Evolutionary conservation across 2,888 invertebrate genomes (phyloP), one percentile per base, ranked within the genome.

Genomic region (Sinotaia quadrata): DNA sequence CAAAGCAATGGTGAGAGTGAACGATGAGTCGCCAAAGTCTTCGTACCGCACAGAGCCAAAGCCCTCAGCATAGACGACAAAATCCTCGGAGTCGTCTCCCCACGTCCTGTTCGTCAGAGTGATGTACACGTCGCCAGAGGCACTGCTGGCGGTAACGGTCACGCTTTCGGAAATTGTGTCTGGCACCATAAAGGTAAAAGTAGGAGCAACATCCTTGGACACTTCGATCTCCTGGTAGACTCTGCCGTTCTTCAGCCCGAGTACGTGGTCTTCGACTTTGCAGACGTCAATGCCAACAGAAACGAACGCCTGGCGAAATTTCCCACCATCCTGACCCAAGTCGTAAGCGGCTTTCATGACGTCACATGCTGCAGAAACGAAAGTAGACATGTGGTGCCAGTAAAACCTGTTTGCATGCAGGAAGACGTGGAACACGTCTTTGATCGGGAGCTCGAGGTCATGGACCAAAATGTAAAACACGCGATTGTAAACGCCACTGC

Each of bases 321-420:
- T 71, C 7, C 47, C 56, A 4, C 67, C 67, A 34, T 74, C 74
- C 12, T 69, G 52, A 2, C 78, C 80, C n/a, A 78, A 69, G 56
- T 81, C 81, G 18, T 77, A 71, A 49, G 80, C 80, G 12, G 79
- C 73, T 51, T 77, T 78, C 47, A 80, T 65, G 8, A 79, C 71
- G 37, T 79, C 80, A 69, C 83, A 83, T 0, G 78, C 78, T 0
- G 76, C 80, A 8, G 74, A 74, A 33, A 67, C 60, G 59, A 79
- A 81, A 0, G 66, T 62, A 4, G 74, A 74, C 24, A 67, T 65
- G 15, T 69, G 70, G 44, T 76, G 75, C 81, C 83, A 81, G 67
- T 79, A 81, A 67, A 79, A 67, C 33, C 59, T 61, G 69, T 81
- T 81, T 10, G 81, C 81, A 24, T 74, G 63, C 27, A 78, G 69